Evolutionary conservation across 2,113 vertebrate species (phyloP).

Genomic region (Corythaixoides concolor): DNA sequence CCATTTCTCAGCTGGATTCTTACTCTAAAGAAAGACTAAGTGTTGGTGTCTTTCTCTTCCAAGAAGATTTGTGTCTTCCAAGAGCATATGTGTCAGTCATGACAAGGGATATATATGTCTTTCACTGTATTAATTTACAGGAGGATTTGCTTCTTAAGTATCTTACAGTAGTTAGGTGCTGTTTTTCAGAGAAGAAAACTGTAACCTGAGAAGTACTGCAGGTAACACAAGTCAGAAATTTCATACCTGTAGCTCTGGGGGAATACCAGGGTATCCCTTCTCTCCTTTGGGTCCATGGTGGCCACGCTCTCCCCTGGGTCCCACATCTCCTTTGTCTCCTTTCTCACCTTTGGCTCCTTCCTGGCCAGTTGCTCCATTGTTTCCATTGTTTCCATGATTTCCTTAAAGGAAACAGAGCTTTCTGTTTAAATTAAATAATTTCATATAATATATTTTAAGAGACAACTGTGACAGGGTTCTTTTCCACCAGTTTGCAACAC

Average conservation of each 20-base stretch:
- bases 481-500: not conserved
- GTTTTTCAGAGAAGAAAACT: not conserved
- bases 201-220: not conserved
- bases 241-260: constrained; percentile 81
- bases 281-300: constrained; percentile 82
- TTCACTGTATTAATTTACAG: not conserved
- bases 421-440: not conserved
- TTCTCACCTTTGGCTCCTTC: constrained; percentile 83
- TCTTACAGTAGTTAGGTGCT: not conserved
- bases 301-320: constrained; percentile 80
- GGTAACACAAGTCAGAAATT: not conserved
- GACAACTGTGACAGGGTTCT: not conserved
- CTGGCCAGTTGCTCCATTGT: constrained; percentile 81
- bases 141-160: not conserved
- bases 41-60: not conserved
- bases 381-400: constrained; percentile 85
- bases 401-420: constrained; percentile 64
- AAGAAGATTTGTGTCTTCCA: not conserved
- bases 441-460: not conserved
- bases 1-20: not conserved
- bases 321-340: constrained; percentile 82
- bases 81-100: not conserved
- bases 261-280: constrained; percentile 81
- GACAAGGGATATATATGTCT: not conserved
- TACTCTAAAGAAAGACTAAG: not conserved